Evolutionary conservation across 2,797 vertebrate genomes (phyloP), one percentile per base, ranked within the genome.

Genomic region (Adelosebastes latens): DNA sequence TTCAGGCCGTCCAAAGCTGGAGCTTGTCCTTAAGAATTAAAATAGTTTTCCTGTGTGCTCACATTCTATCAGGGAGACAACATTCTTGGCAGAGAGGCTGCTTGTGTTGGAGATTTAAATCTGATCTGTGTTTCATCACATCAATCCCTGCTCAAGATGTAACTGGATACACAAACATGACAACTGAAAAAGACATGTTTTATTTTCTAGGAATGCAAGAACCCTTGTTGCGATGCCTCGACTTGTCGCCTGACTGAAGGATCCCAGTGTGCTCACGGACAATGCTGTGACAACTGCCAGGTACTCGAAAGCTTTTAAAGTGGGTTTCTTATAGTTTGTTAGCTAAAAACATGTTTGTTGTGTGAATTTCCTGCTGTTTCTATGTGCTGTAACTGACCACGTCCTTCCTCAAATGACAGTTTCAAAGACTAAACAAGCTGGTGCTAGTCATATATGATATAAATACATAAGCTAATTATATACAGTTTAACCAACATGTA

Each of bases 201-300:
- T 56, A 11, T 9, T 61, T 60, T 24, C 0, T 62, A 99, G 98
- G 96, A 97, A 72, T 99, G 98, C 80, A 86, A 2, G 0, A 94
- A 97, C 81, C 93, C 2, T 7, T 99, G 98, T 81, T 99, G 98
- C 42, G 96, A 99, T 0, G 96, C 97, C 25, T 94, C 94, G 2
- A 97, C 96, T 0, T 98, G 98, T 77, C 96, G 79, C 10, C 94
- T 98, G 80, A 94, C 91, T 0, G 63, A 73, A 31, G 97, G 96
- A 64, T 96, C 96, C 0, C 83, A 90, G 66, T 98, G 98, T 2
- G 96, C 97, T 3, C 91, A 93, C 0, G 98, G 97, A 3, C 83
- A 79, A 13, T 99, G 98, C 94, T 98, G 97, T 70, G 94, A 95
- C 2, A 74, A 91, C 62, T 99, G 98, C 85, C 91, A 96, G 96